Evolutionary conservation across 2,797 vertebrate species (phyloP).

Genomic region (Novumbra hubbsi): DNA sequence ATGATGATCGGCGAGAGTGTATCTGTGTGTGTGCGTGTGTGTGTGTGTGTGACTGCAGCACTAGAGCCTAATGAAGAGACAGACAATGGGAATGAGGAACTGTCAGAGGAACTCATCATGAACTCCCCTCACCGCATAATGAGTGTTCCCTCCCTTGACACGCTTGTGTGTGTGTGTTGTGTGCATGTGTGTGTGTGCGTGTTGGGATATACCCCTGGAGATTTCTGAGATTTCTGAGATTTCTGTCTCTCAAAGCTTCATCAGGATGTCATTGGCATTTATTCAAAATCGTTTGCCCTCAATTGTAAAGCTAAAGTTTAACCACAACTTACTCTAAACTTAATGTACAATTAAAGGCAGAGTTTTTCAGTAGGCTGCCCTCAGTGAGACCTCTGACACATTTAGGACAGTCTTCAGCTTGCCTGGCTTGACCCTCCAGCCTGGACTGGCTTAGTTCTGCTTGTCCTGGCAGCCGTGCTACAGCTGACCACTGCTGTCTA

Average conservation of each 20-base stretch:
- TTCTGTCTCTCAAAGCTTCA: neutral
- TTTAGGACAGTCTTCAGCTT: neutral
- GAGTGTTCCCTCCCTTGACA: neutral
- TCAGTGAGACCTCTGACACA: neutral
- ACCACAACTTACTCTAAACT: neutral
- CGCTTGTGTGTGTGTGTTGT: neutral
- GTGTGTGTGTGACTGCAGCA: conserved; percentile 7
- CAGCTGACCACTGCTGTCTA: neutral
- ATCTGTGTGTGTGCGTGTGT: neutral
- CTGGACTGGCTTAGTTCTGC: neutral
- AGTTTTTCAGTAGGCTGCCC: neutral
- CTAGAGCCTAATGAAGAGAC: conserved; percentile 2
- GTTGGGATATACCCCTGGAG: neutral
- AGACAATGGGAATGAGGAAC: neutral
- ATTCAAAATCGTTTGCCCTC: neutral
- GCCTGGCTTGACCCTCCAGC: neutral
- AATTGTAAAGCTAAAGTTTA: neutral
- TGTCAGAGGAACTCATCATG: neutral
- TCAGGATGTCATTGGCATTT: neutral
- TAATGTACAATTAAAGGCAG: neutral
- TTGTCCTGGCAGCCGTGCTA: neutral
- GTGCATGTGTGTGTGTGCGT: neutral
- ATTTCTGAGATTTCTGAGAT: no score
- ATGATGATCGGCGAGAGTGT: neutral
- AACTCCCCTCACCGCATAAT: neutral